These are phyloP conservation scores for Cerceris rybyensis DNA, from an alignment of 2,888 invertebrate genomes.

Conservation along the genomic window DNA sequence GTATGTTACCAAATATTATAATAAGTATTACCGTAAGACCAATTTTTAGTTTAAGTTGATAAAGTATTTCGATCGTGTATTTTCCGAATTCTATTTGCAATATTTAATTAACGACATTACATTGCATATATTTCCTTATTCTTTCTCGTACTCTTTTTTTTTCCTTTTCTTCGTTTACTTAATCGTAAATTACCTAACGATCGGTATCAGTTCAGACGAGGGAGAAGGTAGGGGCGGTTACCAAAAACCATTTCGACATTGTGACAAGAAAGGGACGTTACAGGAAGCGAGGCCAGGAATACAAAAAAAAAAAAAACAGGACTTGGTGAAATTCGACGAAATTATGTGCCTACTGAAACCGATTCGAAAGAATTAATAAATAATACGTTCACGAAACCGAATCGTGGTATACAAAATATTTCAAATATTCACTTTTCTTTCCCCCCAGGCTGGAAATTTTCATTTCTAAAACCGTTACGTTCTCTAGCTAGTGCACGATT, in stretches of 20 bases:
- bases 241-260: conserved; percentile 43
- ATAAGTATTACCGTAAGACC: conserved; percentile 74
- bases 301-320: neutral
- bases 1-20: conserved; percentile 76
- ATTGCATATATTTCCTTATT: conserved; percentile 73
- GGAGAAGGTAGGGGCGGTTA: conserved; percentile 44
- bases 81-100: conserved; percentile 68
- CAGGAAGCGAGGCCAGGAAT: conserved; percentile 3
- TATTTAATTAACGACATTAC: conserved; percentile 77
- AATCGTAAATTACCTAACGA: conserved; percentile 60
- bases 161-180: conserved; percentile 52
- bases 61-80: conserved; percentile 65
- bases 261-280: conserved; percentile 16
- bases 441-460: conserved; percentile 64
- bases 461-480: neutral
- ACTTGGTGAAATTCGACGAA: conserved; percentile 21
- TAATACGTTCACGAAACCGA: neutral
- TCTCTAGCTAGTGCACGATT: neutral
- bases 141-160: conserved; percentile 59
- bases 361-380: neutral
- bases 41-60: conserved; percentile 68
- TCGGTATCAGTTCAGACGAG: conserved; percentile 55
- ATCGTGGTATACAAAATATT: conserved; percentile 14
- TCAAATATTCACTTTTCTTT: conserved; percentile 17
- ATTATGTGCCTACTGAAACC: neutral